Evolutionary conservation across 2,888 invertebrate genomes (phyloP), one percentile per base, ranked within the genome.

Genomic region (Palloptera scutellata): DNA sequence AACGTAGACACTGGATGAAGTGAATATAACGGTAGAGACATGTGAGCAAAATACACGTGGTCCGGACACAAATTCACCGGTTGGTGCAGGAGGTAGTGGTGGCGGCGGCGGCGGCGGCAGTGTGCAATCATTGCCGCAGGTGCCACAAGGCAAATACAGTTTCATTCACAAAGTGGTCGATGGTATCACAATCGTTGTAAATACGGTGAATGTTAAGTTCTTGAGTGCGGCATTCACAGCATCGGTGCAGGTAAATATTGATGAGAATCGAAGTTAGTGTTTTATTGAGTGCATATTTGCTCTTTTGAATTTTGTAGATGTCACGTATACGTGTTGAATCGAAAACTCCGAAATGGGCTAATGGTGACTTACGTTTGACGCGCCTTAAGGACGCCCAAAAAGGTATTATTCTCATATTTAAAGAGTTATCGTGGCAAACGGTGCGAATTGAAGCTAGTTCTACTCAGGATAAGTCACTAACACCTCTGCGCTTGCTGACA

Each of bases 391-490:
- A 97, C 80, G 89, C 92, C 2, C 91, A 92, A 72, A 91, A 92
- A 72, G 95, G 95, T 53, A 94, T 97, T 79, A 87, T 98, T 73
- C 88, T 99, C 73, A 93, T 98, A 81, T 99, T 98, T 86, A 99
- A 99, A 88, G 95, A 96, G 86, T 86, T 98, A 64, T 94, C 95
- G 81, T 99, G 99, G 98, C 97, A 98, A 86, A 95, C 96, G 61
- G 91, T 98, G 19, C 89, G 97, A 72, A 94, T 98, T 79, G 98
- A 98, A 86, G 98, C 98, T 12, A 93, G 91, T 79, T 94, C 95
- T 68, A 91, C 91, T 60, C 88, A 89, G 80, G 91, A 92, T 81
- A 88, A 88, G 76, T 89, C 90, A 70, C 86, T 96, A 64, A 96
- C 97, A 0, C 98, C 99, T 0, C 86, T 99, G 57, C 88, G 98